Conservation (phyloP, 2,113 vertebrate genomes). For the Paraplagusia blochii region DNA sequence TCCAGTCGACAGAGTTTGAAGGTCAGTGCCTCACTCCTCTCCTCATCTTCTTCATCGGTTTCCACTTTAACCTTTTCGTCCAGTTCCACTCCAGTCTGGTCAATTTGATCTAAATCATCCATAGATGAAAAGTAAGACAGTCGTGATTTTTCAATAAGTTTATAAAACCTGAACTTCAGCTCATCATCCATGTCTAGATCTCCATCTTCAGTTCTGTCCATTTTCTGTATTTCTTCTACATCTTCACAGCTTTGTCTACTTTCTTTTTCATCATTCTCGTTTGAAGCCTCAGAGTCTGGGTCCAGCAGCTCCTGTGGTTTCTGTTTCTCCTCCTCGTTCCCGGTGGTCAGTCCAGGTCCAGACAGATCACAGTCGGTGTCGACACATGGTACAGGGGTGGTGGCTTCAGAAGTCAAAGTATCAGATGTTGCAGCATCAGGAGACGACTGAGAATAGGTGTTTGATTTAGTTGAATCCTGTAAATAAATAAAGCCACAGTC, state of each 20-base stretch:
- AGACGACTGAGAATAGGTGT: not conserved
- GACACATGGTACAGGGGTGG: constrained; percentile 49
- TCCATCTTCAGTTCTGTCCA: constrained; percentile 21
- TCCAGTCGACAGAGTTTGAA: constrained; percentile 52
- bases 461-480: constrained; percentile 55
- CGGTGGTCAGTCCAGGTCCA: constrained; percentile 4
- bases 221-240: constrained; percentile 8
- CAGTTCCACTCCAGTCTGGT: constrained; percentile 38
- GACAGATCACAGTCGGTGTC: constrained; percentile 11
- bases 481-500: not conserved
- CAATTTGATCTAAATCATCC: constrained; percentile 39
- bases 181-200: constrained; percentile 27
- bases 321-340: constrained; percentile 30
- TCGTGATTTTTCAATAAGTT: constrained; percentile 53
- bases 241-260: too few species aligned
- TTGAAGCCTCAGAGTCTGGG: not conserved
- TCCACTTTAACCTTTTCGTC: constrained; percentile 19
- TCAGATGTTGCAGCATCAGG: constrained; percentile 58
- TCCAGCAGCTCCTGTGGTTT: constrained; percentile 23
- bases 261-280: constrained; percentile 13
- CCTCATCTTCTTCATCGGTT: constrained; percentile 8
- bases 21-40: constrained; percentile 20
- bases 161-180: constrained; percentile 38
- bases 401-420: constrained; percentile 55
- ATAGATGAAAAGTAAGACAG: constrained; percentile 48